phyloP scores from a whole-genome alignment of 2,113 vertebrate genomes.

The Mesoclemmys tuberculata region DNA sequence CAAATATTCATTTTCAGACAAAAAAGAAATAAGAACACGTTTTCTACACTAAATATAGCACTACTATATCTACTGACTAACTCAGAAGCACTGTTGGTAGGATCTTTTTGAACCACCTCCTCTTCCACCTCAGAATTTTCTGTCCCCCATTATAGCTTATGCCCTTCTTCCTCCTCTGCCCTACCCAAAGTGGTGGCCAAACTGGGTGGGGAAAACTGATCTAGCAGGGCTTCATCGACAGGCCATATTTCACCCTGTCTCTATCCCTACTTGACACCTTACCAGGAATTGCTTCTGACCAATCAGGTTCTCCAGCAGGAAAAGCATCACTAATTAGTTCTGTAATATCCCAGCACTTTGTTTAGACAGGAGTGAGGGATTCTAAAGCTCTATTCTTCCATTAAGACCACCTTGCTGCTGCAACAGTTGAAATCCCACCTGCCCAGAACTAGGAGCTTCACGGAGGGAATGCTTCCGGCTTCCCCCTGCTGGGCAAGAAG shows the following conservation, averaged over 20 bases:
- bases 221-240: not conserved
- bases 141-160: not conserved
- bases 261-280: not conserved
- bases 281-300: not conserved
- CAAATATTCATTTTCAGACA: not conserved
- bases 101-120: not conserved
- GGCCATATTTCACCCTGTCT: not conserved
- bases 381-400: not conserved
- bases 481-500: not conserved
- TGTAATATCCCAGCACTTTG: not conserved
- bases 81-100: not conserved
- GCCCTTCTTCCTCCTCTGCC: not conserved
- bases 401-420: not conserved
- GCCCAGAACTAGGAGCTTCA: not conserved
- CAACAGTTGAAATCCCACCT: not conserved
- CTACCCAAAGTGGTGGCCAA: not conserved
- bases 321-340: not conserved
- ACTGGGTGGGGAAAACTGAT: not conserved
- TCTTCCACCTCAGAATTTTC: not conserved
- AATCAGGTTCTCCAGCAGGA: not conserved
- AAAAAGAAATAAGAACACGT: not conserved
- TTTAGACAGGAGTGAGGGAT: not conserved
- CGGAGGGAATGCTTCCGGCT: not conserved
- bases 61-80: not conserved
- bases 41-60: not conserved